Conservation (phyloP, 2,113 vertebrate species). For the Tachycineta bicolor region DNA sequence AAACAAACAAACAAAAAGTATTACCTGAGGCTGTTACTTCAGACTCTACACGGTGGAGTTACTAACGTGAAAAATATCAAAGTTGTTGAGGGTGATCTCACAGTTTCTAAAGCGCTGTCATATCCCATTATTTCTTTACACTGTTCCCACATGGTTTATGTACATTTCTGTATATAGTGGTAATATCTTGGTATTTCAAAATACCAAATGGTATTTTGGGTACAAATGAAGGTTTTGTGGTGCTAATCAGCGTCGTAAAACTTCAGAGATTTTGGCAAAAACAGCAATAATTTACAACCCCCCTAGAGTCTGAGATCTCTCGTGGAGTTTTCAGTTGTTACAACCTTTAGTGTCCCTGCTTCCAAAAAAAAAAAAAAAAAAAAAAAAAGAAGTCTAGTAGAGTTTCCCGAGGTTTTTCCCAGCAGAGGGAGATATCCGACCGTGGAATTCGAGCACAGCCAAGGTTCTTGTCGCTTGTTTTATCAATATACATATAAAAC, state of each 20-base stretch:
- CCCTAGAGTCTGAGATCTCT: not conserved
- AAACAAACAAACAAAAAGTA: too few species aligned
- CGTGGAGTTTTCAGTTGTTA: not conserved
- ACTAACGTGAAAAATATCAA: not conserved
- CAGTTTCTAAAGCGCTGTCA: not conserved
- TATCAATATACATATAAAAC: slow-evolving; percentile 85
- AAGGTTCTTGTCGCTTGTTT: slow-evolving; percentile 65
- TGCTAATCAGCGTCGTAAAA: not conserved
- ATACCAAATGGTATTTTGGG: not conserved
- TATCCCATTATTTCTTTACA: not conserved
- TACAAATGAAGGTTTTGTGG: not conserved
- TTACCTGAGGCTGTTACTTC: not conserved
- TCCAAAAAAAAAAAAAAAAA: not conserved
- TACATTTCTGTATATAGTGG: not conserved
- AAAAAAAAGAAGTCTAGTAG: not conserved
- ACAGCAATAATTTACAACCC: not conserved
- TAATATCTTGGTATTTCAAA: not conserved
- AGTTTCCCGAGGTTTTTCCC: not conserved
- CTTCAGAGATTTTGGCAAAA: not conserved
- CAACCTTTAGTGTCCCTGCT: not conserved
- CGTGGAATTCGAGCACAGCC: not conserved
- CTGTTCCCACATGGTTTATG: not conserved
- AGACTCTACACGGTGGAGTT: not conserved
- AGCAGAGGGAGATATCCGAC: slow-evolving; percentile 79
- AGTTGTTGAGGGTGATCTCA: not conserved